Evolutionary conservation across 2,797 vertebrate genomes (phyloP).

Genomic region (Sebastes miniatus): DNA sequence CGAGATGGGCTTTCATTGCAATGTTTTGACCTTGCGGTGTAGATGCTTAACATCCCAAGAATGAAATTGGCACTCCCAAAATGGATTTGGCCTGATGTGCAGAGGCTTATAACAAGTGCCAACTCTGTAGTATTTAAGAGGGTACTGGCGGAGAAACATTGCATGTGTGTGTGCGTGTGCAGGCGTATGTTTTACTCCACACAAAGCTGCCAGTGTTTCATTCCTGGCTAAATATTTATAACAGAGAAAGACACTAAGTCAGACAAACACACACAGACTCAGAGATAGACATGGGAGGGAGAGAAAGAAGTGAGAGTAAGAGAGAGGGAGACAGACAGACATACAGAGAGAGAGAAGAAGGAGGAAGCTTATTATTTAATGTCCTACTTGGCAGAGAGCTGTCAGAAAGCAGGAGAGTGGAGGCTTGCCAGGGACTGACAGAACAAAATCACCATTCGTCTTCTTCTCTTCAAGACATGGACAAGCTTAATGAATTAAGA

Average conservation of each 20-base stretch:
- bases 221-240: slow-evolving; percentile 69
- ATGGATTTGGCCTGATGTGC: slow-evolving; percentile 76
- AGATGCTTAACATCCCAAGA: slow-evolving; percentile 73
- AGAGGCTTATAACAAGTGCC: slow-evolving; percentile 69
- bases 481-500: slow-evolving; percentile 71
- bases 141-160: slow-evolving; percentile 51
- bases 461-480: slow-evolving; percentile 47
- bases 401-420: slow-evolving; percentile 53
- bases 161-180: slow-evolving; percentile 13
- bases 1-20: slow-evolving; percentile 53
- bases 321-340: slow-evolving; percentile 5
- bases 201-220: slow-evolving; percentile 59
- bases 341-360: slow-evolving; percentile 37
- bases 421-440: slow-evolving; percentile 64
- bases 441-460: slow-evolving; percentile 63
- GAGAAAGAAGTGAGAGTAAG: slow-evolving; percentile 13
- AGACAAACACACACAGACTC: slow-evolving; percentile 44
- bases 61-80: slow-evolving; percentile 72
- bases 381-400: slow-evolving; percentile 71
- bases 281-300: slow-evolving; percentile 15
- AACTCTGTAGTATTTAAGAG: slow-evolving; percentile 71
- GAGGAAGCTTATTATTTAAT: slow-evolving; percentile 74
- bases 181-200: slow-evolving; percentile 46
- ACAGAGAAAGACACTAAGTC: slow-evolving; percentile 55
- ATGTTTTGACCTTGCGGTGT: slow-evolving; percentile 73